A percentile compares a stretch with the other conserved stretches of the same genome.
phyloP scores from a whole-genome alignment of 2,888 invertebrate species.

The Thymelicus acteon region DNA sequence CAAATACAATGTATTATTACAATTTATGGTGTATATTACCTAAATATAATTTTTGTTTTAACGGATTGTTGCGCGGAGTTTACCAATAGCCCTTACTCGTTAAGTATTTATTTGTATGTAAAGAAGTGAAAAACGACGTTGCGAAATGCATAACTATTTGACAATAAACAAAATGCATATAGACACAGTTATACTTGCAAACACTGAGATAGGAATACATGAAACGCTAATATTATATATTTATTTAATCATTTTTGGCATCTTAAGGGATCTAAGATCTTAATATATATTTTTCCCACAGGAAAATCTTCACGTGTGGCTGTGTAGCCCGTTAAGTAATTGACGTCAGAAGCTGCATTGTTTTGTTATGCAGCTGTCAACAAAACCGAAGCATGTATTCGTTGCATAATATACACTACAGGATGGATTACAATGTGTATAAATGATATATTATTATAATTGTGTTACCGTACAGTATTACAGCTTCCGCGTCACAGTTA shows the following conservation, averaged over 20 bases:
- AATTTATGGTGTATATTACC: no score
- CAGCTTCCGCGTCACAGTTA: conserved; percentile 24
- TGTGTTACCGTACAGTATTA: conserved; percentile 10
- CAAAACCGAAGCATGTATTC: conserved; percentile 20
- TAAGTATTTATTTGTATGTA: background rate
- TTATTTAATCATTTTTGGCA: no score
- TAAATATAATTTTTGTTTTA: no score
- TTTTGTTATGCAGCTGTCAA: conserved; percentile 31
- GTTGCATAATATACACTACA: conserved; percentile 26
- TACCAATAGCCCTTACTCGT: background rate
- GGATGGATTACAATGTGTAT: conserved; percentile 21
- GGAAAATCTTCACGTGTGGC: conserved; percentile 36
- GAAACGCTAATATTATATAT: no score
- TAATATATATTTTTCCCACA: conserved; percentile 42
- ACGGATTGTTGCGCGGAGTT: no score
- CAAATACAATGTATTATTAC: no score
- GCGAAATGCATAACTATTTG: no score
- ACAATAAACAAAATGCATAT: no score
- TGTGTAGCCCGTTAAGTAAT: conserved; percentile 39
- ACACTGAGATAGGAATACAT: no score
- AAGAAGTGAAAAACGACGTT: no score
- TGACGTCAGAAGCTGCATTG: conserved; percentile 21
- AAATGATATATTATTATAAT: conserved; percentile 18
- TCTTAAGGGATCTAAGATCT: no score
- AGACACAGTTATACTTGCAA: no score